Evolutionary conservation across 2,797 vertebrate genomes (phyloP), one percentile per base, ranked within the genome.

Genomic region (Scomberomorus guttatus): DNA sequence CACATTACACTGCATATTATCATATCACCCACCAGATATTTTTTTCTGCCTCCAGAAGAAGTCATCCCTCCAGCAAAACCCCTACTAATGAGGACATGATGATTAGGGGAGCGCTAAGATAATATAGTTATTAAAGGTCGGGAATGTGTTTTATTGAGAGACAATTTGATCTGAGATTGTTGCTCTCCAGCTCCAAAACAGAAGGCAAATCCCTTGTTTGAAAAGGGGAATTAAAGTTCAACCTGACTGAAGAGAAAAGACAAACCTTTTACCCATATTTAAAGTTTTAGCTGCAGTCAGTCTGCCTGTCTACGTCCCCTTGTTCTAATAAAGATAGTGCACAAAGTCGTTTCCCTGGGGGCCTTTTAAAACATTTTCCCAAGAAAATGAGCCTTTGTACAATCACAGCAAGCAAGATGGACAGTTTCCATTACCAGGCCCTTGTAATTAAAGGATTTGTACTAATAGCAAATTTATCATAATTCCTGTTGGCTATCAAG

Each of bases 371-470:
- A 87, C 64, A 86, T 92, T 92, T 93, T 89, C 71, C 68, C 77
- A 80, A 72, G 87, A 90, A 93, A 94, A 93, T 85, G 66, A 87
- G 87, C 77, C 81, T 91, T 91, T 91, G 79, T 81, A 77, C 75
- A 88, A 89, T 87, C 84, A 85, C 88, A 87, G 88, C 77, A 62
- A 89, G 83, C 80, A 80, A 92, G 93, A 94, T 86, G 88, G 93
- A 94, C 93, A 93, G 86, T 92, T 94, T 93, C 93, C 93, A 95
- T 95, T 95, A 94, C 87, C 75, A 78, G 79, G 57, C 57, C 65
- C 82, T 85, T 90, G 90, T 95, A 95, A 94, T 94, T 95, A 94
- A 94, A 88, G 84, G 87, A 89, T 93, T 93, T 93, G 90, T 87
- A 85, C 90, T 92, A 93, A 94, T 90, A 90, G 89, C 87, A 91